These are phyloP conservation scores for Lacanobia wlatinum DNA, from an alignment of 2,888 invertebrate species.

Conservation along the genomic window DNA sequence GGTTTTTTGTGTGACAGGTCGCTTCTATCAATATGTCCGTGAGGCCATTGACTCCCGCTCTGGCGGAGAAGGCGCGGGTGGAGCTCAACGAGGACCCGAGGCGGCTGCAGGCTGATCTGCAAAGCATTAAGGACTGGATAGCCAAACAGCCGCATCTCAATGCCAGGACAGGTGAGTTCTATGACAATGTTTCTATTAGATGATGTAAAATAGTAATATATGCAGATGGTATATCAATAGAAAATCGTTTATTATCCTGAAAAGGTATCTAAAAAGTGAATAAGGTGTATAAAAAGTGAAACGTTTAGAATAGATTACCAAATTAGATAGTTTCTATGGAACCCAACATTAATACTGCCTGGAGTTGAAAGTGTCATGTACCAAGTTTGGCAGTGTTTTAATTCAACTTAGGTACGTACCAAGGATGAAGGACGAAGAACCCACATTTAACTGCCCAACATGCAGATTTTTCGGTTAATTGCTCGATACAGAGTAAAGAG, in stretches of 20 bases:
- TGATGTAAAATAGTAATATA: slow-evolving; percentile 15
- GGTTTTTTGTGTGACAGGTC: slow-evolving; percentile 39
- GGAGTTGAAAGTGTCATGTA: background rate
- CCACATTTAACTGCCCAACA: background rate
- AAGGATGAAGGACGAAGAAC: too few relatives aligned
- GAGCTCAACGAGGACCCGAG: slow-evolving; percentile 90
- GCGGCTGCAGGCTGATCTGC: slow-evolving; percentile 84
- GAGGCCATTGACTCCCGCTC: slow-evolving; percentile 73
- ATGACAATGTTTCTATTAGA: background rate
- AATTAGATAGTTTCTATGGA: too few relatives aligned
- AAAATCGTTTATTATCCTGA: too few relatives aligned
- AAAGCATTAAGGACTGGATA: slow-evolving; percentile 90
- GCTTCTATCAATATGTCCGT: slow-evolving; percentile 73
- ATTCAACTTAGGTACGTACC: background rate
- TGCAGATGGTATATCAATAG: background rate
- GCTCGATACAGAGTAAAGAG: background rate
- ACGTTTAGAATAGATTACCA: background rate
- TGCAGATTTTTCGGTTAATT: background rate
- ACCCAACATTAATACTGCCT: background rate
- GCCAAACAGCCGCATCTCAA: slow-evolving; percentile 90
- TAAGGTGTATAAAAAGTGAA: background rate
- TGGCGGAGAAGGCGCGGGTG: slow-evolving; percentile 83
- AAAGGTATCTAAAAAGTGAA: background rate
- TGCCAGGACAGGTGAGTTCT: slow-evolving; percentile 73
- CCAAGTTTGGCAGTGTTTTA: background rate